A percentile compares a stretch with the other conserved stretches of the same genome.
Evolutionary conservation across 2,113 vertebrate species (phyloP).

Genomic region (Sialia sialis): DNA sequence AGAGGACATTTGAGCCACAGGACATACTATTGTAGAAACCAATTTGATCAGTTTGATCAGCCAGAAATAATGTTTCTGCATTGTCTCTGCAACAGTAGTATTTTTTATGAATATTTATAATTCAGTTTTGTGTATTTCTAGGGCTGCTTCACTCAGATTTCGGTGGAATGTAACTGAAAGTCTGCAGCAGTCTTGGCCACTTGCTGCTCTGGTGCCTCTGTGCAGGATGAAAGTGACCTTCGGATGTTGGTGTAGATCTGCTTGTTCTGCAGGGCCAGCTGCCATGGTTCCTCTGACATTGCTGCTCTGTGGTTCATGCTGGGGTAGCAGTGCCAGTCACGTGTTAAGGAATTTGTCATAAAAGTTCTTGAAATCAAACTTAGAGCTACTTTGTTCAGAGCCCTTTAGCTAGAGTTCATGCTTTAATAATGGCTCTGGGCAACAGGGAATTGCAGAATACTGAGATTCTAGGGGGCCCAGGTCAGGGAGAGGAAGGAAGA

Average conservation of each 20-base stretch:
- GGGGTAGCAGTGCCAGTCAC: not conserved
- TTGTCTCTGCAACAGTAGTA: not conserved
- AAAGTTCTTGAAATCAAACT: not conserved
- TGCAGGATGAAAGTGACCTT: not conserved
- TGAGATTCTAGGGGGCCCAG: not conserved
- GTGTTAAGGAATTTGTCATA: not conserved
- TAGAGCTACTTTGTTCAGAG: not conserved
- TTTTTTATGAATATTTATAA: not conserved
- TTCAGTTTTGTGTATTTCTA: not conserved
- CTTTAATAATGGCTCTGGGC: not conserved
- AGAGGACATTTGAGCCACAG: not conserved
- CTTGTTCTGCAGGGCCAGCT: not conserved
- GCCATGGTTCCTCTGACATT: not conserved
- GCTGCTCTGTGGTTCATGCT: not conserved
- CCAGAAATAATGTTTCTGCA: not conserved
- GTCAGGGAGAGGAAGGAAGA: not conserved
- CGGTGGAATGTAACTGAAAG: rapidly evolving
- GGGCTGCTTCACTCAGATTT: not conserved
- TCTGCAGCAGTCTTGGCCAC: not conserved
- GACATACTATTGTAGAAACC: not conserved
- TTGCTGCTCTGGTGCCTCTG: not conserved
- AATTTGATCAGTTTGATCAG: not conserved
- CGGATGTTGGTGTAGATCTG: not conserved
- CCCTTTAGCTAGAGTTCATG: not conserved
- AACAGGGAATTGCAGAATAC: not conserved